These are phyloP conservation scores for Clarias macrocephalus DNA, from an alignment of 2,113 vertebrate species.

Conservation along the genomic window DNA sequence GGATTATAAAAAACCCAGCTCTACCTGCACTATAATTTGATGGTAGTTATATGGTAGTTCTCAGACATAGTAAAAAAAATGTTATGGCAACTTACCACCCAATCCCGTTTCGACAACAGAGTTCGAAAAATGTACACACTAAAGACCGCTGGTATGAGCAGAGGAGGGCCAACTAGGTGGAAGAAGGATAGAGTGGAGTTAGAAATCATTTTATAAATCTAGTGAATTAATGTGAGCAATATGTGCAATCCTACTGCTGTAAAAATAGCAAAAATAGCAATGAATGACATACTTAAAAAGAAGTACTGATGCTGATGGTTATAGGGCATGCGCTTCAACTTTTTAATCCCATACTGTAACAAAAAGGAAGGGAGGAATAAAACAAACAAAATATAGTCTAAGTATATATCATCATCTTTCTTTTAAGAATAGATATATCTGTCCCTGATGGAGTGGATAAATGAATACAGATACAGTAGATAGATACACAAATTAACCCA, in stretches of 20 bases:
- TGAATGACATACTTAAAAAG: constrained; percentile 79
- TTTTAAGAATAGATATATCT: background rate
- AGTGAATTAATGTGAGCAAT: background rate
- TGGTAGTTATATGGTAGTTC: too few relatives aligned
- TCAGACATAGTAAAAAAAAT: background rate
- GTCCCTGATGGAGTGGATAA: background rate
- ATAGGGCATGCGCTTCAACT: constrained; percentile 86
- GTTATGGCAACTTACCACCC: constrained; percentile 49
- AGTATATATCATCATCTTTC: background rate
- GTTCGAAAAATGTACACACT: constrained; percentile 50
- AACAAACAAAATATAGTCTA: background rate
- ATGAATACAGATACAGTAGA: background rate
- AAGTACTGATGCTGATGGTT: constrained; percentile 92
- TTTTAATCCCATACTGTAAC: constrained; percentile 87
- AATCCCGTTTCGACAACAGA: constrained; percentile 28
- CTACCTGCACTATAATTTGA: background rate
- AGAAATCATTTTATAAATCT: background rate
- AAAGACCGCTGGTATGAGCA: constrained; percentile 54
- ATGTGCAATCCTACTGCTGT: background rate
- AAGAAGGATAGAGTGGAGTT: constrained; percentile 26
- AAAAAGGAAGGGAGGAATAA: background rate
- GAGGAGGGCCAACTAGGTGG: constrained; percentile 49
- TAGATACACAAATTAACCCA: too few relatives aligned
- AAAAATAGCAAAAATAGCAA: background rate
- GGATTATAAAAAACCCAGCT: background rate